Percentiles rank a stretch among this genome's conserved stretches.
phyloP scores from a whole-genome alignment of 1,140 invertebrate species.

The Hyphantria cunea region DNA sequence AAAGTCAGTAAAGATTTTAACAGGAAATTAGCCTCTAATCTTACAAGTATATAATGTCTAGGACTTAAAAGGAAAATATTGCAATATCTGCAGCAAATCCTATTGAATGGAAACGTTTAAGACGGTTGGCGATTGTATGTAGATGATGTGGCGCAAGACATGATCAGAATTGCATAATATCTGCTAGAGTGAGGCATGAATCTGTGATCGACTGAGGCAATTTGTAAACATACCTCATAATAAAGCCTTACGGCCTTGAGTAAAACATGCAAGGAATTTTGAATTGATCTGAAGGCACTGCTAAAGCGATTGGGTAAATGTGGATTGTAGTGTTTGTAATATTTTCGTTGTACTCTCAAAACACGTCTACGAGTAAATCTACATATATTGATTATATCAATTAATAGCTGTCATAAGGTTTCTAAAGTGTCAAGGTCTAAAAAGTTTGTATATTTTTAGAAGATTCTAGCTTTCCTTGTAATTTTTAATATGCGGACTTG shows the following conservation, averaged over 20 bases:
- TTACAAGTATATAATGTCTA: too few species aligned
- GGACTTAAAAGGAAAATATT: slow-evolving; percentile 21
- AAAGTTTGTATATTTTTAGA: too few species aligned
- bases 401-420: too few species aligned
- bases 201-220: slow-evolving; percentile 49
- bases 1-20: too few species aligned
- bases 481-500: too few species aligned
- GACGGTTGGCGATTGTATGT: slow-evolving; percentile 44
- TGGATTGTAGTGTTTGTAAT: slow-evolving; percentile 1
- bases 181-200: slow-evolving; percentile 50
- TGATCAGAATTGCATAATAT: slow-evolving; percentile 68
- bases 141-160: slow-evolving; percentile 54
- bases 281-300: slow-evolving; percentile 20
- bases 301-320: slow-evolving; percentile 25
- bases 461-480: too few species aligned
- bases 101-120: too few species aligned
- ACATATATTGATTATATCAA: background rate
- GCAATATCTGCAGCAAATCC: slow-evolving; percentile 9
- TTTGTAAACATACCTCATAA: slow-evolving; percentile 50
- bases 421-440: too few species aligned
- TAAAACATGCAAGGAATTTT: slow-evolving; percentile 42
- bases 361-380: background rate
- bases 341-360: background rate
- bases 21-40: too few species aligned
- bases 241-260: slow-evolving; percentile 56